Evolutionary conservation across 2,888 invertebrate genomes (phyloP).

Genomic region (Keiferia lycopersicella): DNA sequence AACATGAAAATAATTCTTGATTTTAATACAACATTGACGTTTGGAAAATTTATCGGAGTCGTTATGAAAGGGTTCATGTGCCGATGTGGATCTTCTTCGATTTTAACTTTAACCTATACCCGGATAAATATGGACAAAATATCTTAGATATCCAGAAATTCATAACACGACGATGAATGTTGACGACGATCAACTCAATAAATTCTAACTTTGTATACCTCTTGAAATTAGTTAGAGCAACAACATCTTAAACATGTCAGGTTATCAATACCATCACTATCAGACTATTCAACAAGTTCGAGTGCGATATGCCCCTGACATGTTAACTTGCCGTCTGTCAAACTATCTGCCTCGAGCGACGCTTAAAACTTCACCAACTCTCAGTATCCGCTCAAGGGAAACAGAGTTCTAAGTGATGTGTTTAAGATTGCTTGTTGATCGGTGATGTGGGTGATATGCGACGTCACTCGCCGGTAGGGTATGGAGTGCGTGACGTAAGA

Average conservation of each 20-base stretch:
- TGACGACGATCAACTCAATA: not conserved
- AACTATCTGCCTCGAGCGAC: slow-evolving; percentile 59
- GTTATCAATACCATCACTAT: slow-evolving; percentile 63
- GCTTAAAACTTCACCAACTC: slow-evolving; percentile 39
- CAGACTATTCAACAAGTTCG: slow-evolving; percentile 65
- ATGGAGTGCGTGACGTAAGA: slow-evolving; percentile 79
- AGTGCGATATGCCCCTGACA: slow-evolving; percentile 69
- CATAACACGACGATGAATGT: not conserved
- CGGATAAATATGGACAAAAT: no score
- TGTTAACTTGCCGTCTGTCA: slow-evolving; percentile 79
- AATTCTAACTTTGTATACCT: slow-evolving; percentile 11
- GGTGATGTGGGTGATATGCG: slow-evolving; percentile 54
- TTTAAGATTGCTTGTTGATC: slow-evolving; percentile 55
- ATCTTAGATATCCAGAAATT: not conserved
- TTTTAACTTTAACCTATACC: no score
- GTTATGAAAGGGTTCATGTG: no score
- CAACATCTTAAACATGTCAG: slow-evolving; percentile 45
- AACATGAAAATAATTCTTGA: no score
- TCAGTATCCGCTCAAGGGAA: slow-evolving; percentile 36
- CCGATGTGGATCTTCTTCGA: no score
- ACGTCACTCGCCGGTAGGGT: slow-evolving; percentile 54
- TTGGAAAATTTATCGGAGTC: no score
- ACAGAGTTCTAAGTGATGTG: slow-evolving; percentile 51
- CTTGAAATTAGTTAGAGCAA: slow-evolving; percentile 20
- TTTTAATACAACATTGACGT: no score